These are phyloP conservation scores for Odontamblyopus lacepedii DNA, from an alignment of 2,797 vertebrate species.

Conservation along the genomic window DNA sequence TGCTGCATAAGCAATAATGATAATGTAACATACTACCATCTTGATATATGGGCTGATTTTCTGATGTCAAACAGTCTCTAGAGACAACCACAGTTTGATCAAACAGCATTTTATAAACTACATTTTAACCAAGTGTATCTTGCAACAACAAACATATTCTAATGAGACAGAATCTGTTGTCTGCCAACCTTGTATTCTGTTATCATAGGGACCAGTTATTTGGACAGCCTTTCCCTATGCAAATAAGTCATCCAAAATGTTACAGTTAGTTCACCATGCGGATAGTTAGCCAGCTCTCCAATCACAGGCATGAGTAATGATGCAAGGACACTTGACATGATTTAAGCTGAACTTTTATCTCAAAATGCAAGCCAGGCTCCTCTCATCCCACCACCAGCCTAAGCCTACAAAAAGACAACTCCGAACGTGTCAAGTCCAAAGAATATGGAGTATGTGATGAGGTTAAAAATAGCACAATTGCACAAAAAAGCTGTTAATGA, in stretches of 20 bases:
- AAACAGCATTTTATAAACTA: slow-evolving; percentile 63
- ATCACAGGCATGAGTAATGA: slow-evolving; percentile 17
- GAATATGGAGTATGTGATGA: slow-evolving; percentile 20
- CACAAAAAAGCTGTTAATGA: slow-evolving; percentile 49
- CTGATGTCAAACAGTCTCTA: slow-evolving; percentile 14
- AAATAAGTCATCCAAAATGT: slow-evolving; percentile 38
- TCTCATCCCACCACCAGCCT: slow-evolving; percentile 10
- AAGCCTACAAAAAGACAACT: slow-evolving; percentile 11
- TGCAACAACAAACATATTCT: slow-evolving; percentile 57
- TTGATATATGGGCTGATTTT: slow-evolving; percentile 10
- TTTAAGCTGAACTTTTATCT: slow-evolving; percentile 17
- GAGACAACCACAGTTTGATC: slow-evolving; percentile 32
- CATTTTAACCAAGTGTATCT: slow-evolving; percentile 51
- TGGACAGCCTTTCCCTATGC: slow-evolving; percentile 41
- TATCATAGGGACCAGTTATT: slow-evolving; percentile 49
- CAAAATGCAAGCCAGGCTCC: slow-evolving; percentile 19
- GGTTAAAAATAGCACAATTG: slow-evolving; percentile 53
- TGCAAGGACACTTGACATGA: slow-evolving; percentile 20
- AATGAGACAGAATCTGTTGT: slow-evolving; percentile 53
- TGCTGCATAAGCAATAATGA: neutral
- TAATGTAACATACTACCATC: neutral
- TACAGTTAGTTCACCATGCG: slow-evolving; percentile 32
- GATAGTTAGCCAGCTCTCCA: slow-evolving; percentile 12
- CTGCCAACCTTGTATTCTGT: slow-evolving; percentile 32
- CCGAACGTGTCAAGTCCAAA: slow-evolving; percentile 27